Evolutionary conservation across 2,113 vertebrate species (phyloP).

Genomic region (Apaloderma vittatum): DNA sequence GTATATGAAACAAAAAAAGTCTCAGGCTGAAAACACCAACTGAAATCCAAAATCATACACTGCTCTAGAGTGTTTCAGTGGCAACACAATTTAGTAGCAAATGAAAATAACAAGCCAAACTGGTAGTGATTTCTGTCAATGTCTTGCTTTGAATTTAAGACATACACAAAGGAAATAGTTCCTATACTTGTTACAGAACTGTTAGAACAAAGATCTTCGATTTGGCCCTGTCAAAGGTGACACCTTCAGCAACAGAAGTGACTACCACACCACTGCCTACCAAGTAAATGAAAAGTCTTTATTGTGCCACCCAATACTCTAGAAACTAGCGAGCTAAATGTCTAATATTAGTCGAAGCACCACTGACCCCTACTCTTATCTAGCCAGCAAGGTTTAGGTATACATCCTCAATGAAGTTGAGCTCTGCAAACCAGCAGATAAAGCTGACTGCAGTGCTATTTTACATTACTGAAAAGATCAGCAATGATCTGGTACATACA

Average conservation of each 20-base stretch:
- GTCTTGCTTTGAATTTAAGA: neutral
- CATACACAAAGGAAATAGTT: neutral
- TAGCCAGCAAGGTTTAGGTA: neutral
- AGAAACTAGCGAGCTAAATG: neutral
- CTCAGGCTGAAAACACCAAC: neutral
- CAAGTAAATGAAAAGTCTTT: neutral
- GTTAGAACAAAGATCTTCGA: neutral
- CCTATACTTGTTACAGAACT: neutral
- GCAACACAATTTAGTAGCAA: neutral
- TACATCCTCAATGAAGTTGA: neutral
- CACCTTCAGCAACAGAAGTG: neutral
- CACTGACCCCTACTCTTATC: neutral
- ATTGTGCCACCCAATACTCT: neutral
- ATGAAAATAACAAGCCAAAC: neutral
- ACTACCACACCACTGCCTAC: neutral
- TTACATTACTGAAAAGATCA: neutral
- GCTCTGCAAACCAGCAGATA: neutral
- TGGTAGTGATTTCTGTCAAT: neutral
- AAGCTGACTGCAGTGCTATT: neutral
- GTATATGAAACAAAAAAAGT: neutral
- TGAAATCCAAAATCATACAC: neutral
- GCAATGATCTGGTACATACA: neutral
- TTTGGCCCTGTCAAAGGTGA: neutral
- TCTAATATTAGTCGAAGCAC: neutral
- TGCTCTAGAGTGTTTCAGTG: neutral